Evolutionary conservation across 1,140 invertebrate genomes (phyloP).

Genomic region (Penaeus vannamei): DNA sequence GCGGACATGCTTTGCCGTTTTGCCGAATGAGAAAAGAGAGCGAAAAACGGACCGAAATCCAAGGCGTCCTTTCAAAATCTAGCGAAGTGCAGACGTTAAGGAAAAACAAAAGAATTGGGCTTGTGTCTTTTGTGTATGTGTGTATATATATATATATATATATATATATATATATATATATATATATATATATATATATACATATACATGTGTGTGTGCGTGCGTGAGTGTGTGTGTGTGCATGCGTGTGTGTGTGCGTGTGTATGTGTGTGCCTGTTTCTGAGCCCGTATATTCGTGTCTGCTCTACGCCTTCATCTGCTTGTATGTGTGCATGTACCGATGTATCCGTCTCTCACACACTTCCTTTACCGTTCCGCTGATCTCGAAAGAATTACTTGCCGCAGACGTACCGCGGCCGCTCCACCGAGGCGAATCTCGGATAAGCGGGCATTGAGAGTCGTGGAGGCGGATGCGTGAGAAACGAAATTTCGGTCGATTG

Average conservation of each 20-base stretch:
- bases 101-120: conserved; percentile 1
- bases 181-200: not conserved
- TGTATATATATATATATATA: not conserved
- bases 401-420: not conserved
- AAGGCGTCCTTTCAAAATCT: not conserved
- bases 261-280: not conserved
- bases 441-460: too few species aligned
- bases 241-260: not conserved
- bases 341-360: not conserved
- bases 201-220: not conserved
- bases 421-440: too few species aligned
- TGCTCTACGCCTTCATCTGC: not conserved
- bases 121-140: conserved; percentile 5
- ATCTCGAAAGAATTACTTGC: not conserved
- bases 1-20: too few species aligned
- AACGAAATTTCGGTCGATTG: too few species aligned
- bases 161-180: not conserved
- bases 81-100: not conserved
- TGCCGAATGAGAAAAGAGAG: not conserved
- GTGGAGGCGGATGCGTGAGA: too few species aligned
- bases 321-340: not conserved
- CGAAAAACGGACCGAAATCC: not conserved
- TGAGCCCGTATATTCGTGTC: not conserved
- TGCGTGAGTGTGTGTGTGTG: not conserved
- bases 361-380: not conserved